Evolutionary conservation across 1,140 invertebrate genomes (phyloP), one percentile per base, ranked within the genome.

Genomic region (Drosophila insularis): DNA sequence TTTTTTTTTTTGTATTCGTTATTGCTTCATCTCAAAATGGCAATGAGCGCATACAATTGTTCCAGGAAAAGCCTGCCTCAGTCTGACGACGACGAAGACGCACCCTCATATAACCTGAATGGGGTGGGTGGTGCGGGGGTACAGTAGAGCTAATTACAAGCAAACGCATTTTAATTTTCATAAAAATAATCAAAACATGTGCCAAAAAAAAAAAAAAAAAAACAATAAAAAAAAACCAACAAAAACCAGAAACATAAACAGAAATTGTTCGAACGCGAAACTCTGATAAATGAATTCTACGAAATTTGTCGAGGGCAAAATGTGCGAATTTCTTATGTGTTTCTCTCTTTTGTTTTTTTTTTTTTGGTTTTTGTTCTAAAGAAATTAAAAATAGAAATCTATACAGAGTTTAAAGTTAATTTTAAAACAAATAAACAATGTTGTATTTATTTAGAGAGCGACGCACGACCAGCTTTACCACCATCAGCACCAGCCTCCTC

Each of bases 131-230:
- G 19, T 8, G 32, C 7, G 32, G 2, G 11, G 19, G 10, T 53
- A 55, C 37, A 67, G 53, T 61, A 58, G 43, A 66, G 64, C 46
- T 78, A 84, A 80, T 86, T 89, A 82, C 79, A 87, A 79, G 82
- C 75, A 89, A 87, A 87, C 84, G 82, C 84, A 87, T 89, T 87
- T 87, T 89, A 87, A 89, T 89, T 87, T 87, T 77, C 84, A 87
- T 82, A 75, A 82, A 87, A 89, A 89, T 87, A 89, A 87, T 77
- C 75, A 89, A 89, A 87, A 82, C 82, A 89, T 87, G 79, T 87
- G 82, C 75, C 79, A 72, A 62, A 71, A 60, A 66, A 53, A 39
- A 35, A 39, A 35, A 54, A 54, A 39, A 43, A 63, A 60, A 37
- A 40, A 43, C 35, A 56, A 53, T 63, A 56, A 53, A 37, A 86